A percentile compares a stretch with the other conserved stretches of the same genome.
Evolutionary conservation across 2,113 vertebrate genomes (phyloP).

Genomic region (Callithrix jacchus): DNA sequence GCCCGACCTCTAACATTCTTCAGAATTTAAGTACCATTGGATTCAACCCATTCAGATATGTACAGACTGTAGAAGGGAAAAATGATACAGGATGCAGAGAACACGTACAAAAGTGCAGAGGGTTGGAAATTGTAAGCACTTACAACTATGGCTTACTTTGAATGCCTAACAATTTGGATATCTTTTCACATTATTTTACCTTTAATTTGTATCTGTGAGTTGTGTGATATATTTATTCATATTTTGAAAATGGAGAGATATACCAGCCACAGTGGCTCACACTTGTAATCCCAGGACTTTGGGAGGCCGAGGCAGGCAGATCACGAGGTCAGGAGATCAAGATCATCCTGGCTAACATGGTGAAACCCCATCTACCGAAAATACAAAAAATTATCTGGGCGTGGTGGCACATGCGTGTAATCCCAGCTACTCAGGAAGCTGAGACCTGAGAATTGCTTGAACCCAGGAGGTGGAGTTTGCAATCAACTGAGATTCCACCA

Average conservation of each 20-base stretch:
- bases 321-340: too few relatives aligned
- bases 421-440: too few relatives aligned
- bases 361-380: too few relatives aligned
- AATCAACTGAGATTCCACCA: too few relatives aligned
- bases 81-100: background rate
- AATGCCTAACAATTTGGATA: background rate
- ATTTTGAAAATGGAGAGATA: constrained; percentile 17
- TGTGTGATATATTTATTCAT: background rate
- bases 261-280: too few relatives aligned
- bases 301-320: too few relatives aligned
- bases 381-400: too few relatives aligned
- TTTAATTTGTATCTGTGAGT: background rate
- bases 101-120: background rate
- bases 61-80: background rate
- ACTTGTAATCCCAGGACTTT: too few relatives aligned
- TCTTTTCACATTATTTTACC: constrained; percentile 3
- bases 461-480: too few relatives aligned
- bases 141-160: background rate
- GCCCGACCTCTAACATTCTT: background rate
- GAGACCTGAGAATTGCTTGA: too few relatives aligned
- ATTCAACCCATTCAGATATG: background rate
- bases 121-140: background rate
- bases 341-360: too few relatives aligned
- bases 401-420: too few relatives aligned
- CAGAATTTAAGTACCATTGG: background rate